Evolutionary conservation across 2,113 vertebrate genomes (phyloP), one percentile per base, ranked within the genome.

Genomic region (Ailuropoda melanoleuca): DNA sequence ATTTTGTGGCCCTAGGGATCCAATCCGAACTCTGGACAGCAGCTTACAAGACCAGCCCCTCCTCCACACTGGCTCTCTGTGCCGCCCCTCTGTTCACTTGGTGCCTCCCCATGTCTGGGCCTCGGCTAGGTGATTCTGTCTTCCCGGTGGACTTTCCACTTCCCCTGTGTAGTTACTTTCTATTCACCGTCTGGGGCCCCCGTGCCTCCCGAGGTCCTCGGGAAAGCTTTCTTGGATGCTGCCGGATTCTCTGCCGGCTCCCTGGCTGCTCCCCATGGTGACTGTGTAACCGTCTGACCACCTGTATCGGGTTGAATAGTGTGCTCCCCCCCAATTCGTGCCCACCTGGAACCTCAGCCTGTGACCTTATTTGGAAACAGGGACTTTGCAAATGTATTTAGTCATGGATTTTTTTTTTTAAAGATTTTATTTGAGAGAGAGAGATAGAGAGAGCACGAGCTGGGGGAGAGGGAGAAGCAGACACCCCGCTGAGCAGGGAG

Each of bases 121-220:
- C 48, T 60, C 58, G 0, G 18, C 58, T 55, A 0, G 43, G 64
- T 3, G n/a, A 21, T 19, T 19, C 18, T 4, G 9, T 93, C 68
- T 60, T 88, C 70, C 23, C 46, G 74, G 34, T 14, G 8, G 9
- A 1, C 72, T 48, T 80, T 58, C 66, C 18, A 6, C 55, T n/a
- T 37, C 50, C 39, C 31, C 62, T 21, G 1, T 26, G 53, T 12
- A 6, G 5, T 1, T 8, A 8, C 68, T 10, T 39, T 21, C 88
- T 58, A 2, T 29, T 83, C 75, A 43, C 34, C 23, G 0, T 5
- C 58, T 17, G 58, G 58, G 26, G 19, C 70, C 43, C 26, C n/a
- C 0, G 2, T 6, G 64, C 26, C 31, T 0, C 26, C 0, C 0
- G 15, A 23, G 31, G 23, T 50, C n/a, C 19, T 75, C n/a, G 2